Evolutionary conservation across 1,140 invertebrate species (phyloP).

Genomic region (Notospermus geniculatus): DNA sequence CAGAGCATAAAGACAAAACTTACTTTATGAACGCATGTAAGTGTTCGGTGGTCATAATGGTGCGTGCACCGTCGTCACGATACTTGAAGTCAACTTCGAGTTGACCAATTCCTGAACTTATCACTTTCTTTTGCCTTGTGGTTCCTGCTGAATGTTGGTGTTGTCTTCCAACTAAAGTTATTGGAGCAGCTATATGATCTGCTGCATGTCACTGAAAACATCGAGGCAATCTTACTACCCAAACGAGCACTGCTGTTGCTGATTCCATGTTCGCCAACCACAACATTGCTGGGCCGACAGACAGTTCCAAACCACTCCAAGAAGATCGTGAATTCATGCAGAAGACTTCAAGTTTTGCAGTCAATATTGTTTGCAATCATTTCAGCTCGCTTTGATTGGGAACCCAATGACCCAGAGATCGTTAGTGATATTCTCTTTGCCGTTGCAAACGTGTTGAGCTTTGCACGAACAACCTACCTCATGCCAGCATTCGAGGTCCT

Average conservation of each 20-base stretch:
- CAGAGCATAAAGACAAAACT: slow-evolving; percentile 35
- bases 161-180: too few relatives aligned
- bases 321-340: background rate
- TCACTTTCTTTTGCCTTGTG: background rate
- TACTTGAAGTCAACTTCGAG: too few relatives aligned
- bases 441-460: slow-evolving; percentile 55
- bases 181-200: too few relatives aligned
- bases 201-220: too few relatives aligned
- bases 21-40: slow-evolving; percentile 57
- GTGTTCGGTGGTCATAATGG: too few relatives aligned
- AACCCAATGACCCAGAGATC: slow-evolving; percentile 54
- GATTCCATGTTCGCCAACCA: background rate
- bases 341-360: too few relatives aligned
- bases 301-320: background rate
- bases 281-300: background rate
- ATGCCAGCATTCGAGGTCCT: slow-evolving; percentile 57
- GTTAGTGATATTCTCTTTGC: slow-evolving; percentile 55
- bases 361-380: background rate
- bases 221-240: background rate
- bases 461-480: slow-evolving; percentile 54
- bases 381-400: slow-evolving; percentile 54
- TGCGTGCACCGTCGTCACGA: too few relatives aligned
- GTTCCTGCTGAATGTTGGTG: background rate
- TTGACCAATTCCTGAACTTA: too few relatives aligned
- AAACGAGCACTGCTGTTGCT: background rate